A percentile compares a stretch with the other conserved stretches of the same genome.
Conservation (phyloP, 2,797 vertebrate species). For the Argyrosomus regius region DNA sequence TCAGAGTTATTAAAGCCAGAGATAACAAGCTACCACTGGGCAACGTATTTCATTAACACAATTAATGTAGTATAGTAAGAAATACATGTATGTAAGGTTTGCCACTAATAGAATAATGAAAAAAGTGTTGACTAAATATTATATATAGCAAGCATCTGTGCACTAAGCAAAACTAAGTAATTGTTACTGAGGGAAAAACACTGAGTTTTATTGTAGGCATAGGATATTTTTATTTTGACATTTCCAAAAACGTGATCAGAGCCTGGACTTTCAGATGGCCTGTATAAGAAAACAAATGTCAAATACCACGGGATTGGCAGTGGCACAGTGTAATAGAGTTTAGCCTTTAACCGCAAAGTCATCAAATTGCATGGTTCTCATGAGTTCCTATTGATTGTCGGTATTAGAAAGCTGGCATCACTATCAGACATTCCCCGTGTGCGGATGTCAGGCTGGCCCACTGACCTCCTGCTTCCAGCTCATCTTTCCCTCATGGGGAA, state of each 20-base stretch:
- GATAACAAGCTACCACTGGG: constrained; percentile 1
- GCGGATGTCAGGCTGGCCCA: constrained; percentile 71
- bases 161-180: neutral
- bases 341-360: constrained; percentile 52
- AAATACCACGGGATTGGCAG: constrained; percentile 37
- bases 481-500: constrained; percentile 68
- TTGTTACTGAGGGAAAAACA: neutral
- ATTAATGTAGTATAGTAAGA: neutral
- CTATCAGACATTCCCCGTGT: constrained; percentile 53
- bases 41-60: neutral
- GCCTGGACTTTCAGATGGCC: constrained; percentile 20
- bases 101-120: neutral
- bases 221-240: constrained; percentile 10
- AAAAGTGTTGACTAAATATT: neutral
- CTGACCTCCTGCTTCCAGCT: constrained; percentile 75
- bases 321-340: constrained; percentile 27
- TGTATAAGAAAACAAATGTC: constrained; percentile 28
- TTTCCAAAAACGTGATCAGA: constrained; percentile 44
- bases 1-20: constrained; percentile 33
- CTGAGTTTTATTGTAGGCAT: neutral
- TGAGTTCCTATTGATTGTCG: constrained; percentile 61
- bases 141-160: neutral
- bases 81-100: neutral
- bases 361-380: constrained; percentile 55
- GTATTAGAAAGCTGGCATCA: constrained; percentile 65